Evolutionary conservation across 2,797 vertebrate genomes (phyloP).

Genomic region (Pantherophis alleghaniensis): DNA sequence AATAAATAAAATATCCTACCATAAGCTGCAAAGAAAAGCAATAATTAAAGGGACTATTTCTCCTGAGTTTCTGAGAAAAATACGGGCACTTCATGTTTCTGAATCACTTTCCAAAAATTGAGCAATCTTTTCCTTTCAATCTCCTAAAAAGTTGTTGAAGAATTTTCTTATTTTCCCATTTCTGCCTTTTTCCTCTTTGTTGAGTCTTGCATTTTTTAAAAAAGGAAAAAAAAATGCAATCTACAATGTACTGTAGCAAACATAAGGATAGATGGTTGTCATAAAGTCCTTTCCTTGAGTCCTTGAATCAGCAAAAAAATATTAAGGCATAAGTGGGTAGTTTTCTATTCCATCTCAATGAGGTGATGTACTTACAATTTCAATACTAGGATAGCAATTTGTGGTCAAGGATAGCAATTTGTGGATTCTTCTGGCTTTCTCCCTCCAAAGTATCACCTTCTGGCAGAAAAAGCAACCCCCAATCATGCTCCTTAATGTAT

Average conservation of each 20-base stretch:
- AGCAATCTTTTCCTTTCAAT: not conserved
- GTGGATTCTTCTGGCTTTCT: not conserved
- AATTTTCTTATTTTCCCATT: not conserved
- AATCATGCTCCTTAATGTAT: not conserved
- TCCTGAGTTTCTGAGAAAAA: not conserved
- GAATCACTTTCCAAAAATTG: not conserved
- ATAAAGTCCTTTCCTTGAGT: not conserved
- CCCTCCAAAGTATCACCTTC: not conserved
- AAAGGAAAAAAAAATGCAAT: not conserved
- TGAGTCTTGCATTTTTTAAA: not conserved
- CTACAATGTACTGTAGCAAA: not conserved
- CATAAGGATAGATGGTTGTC: not conserved
- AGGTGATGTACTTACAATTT: not conserved
- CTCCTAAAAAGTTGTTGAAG: not conserved
- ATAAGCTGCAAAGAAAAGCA: not conserved
- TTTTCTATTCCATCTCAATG: not conserved
- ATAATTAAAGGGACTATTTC: not conserved
- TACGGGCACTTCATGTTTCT: not conserved
- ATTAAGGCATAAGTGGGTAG: not conserved
- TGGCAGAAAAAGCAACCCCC: not conserved
- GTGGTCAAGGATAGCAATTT: not conserved
- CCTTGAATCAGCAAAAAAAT: not conserved
- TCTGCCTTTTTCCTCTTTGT: not conserved
- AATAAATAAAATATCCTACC: not conserved
- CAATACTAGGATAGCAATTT: not conserved